Conservation (phyloP, 2,113 vertebrate genomes). For the Chloroceryle aenea region DNA sequence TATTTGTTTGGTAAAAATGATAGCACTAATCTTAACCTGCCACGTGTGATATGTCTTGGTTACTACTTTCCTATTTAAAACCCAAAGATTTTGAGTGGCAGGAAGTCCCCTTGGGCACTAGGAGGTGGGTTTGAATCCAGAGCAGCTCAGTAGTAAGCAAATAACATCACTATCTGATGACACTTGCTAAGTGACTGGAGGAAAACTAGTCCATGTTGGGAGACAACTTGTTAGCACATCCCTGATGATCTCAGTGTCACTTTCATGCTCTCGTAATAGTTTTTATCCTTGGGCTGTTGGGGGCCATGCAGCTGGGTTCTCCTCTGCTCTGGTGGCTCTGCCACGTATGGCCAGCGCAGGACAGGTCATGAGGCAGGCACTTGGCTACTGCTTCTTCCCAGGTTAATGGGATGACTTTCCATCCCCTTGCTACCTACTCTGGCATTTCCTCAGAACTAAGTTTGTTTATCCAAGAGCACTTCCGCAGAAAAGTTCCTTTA, state of each 20-base stretch:
- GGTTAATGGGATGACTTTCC: background rate
- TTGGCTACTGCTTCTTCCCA: background rate
- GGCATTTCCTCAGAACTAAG: background rate
- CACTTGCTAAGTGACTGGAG: background rate
- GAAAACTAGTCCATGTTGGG: background rate
- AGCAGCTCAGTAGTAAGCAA: background rate
- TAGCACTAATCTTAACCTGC: conserved; percentile 12
- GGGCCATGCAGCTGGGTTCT: background rate
- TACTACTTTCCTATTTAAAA: background rate
- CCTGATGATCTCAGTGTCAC: rapidly evolving
- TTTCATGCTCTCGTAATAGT: background rate
- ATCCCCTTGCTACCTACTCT: background rate
- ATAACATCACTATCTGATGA: background rate
- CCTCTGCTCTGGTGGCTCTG: background rate
- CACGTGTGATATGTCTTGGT: background rate
- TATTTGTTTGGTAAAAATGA: conserved; percentile 9
- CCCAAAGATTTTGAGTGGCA: background rate
- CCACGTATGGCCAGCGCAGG: background rate
- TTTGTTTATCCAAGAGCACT: conserved; percentile 26
- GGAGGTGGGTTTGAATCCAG: background rate
- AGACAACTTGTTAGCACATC: background rate
- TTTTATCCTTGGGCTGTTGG: background rate
- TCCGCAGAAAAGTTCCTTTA: conserved; percentile 51
- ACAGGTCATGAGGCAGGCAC: rapidly evolving
- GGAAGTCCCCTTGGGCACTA: background rate